Evolutionary conservation across 2,113 vertebrate genomes (phyloP).

Genomic region (Geothlypis trichas): DNA sequence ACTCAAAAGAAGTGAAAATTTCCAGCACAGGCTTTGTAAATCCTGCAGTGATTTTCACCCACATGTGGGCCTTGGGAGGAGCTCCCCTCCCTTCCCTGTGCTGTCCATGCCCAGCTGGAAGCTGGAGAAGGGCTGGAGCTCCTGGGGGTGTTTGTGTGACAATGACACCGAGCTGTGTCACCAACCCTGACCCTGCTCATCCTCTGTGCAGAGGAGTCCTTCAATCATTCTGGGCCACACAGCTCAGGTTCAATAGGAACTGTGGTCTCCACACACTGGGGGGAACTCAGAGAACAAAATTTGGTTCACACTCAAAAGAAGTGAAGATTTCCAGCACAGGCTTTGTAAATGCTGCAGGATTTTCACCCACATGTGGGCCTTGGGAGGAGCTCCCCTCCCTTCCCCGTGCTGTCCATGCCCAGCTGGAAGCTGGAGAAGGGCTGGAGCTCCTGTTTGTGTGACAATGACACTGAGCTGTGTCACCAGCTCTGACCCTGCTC

Average conservation of each 20-base stretch:
- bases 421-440: neutral
- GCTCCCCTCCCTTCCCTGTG: neutral
- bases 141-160: neutral
- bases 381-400: neutral
- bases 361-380: too few relatives aligned
- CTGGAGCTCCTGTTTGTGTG: neutral
- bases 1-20: neutral
- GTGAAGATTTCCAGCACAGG: neutral
- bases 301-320: accelerated
- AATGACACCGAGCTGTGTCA: neutral
- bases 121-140: neutral
- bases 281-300: too few relatives aligned
- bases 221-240: too few relatives aligned
- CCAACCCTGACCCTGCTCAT: neutral
- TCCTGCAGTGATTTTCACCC: neutral
- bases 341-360: neutral
- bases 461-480: neutral
- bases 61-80: neutral
- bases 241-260: too few relatives aligned
- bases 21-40: neutral
- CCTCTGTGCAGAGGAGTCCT: too few relatives aligned
- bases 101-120: neutral
- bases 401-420: neutral
- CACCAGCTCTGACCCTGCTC: neutral
- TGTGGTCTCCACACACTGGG: too few relatives aligned